These are phyloP conservation scores for Galerucella pusilla DNA, from an alignment of 2,888 invertebrate species.

Conservation along the genomic window DNA sequence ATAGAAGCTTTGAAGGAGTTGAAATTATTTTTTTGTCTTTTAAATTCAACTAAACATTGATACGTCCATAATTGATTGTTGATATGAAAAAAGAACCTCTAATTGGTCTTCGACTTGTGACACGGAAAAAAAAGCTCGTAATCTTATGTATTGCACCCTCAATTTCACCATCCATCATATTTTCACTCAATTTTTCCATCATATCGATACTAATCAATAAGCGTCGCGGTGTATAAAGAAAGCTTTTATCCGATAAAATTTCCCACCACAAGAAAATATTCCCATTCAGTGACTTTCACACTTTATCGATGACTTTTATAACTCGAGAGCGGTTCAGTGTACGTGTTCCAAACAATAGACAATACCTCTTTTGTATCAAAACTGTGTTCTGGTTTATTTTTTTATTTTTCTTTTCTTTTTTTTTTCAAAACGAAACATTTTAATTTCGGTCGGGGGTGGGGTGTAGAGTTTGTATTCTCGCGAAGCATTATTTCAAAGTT, in stretches of 20 bases:
- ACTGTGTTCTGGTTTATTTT: conserved; percentile 18
- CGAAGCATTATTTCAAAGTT: conserved; percentile 28
- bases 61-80: too few relatives aligned
- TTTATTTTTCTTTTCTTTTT: neutral
- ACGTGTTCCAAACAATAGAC: conserved; percentile 39
- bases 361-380: conserved; percentile 35
- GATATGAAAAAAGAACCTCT: too few relatives aligned
- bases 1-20: too few relatives aligned
- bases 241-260: conserved; percentile 32
- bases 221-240: conserved; percentile 20
- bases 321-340: conserved; percentile 38
- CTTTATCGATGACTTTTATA: conserved; percentile 41
- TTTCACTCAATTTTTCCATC: conserved; percentile 13
- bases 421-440: conserved; percentile 28
- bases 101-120: too few relatives aligned
- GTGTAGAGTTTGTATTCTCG: neutral
- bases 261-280: conserved; percentile 25
- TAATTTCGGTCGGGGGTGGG: conserved; percentile 20
- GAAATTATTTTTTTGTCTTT: too few relatives aligned
- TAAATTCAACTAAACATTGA: too few relatives aligned
- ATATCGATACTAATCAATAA: conserved; percentile 37
- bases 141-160: neutral
- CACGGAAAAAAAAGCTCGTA: too few relatives aligned
- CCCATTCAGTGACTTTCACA: conserved; percentile 35
- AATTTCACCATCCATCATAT: conserved; percentile 30